Evolutionary conservation across 2,113 vertebrate species (phyloP).

Genomic region (Myodes glareolus): DNA sequence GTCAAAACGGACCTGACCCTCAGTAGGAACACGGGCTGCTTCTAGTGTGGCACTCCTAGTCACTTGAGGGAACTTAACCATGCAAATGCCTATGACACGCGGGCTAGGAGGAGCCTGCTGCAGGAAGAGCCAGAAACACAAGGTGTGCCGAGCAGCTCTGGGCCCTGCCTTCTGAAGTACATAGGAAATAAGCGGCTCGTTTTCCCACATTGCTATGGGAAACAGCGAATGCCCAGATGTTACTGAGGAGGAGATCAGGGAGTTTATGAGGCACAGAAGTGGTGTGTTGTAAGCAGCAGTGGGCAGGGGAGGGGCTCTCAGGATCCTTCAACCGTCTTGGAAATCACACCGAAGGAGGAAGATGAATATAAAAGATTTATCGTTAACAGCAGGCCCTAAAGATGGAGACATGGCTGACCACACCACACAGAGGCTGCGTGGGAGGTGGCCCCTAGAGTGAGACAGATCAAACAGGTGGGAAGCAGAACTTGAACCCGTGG

Average conservation of each 20-base stretch:
- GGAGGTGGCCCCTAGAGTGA: background rate
- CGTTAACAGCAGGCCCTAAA: background rate
- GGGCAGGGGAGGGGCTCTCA: background rate
- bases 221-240: background rate
- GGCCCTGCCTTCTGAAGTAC: background rate
- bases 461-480: background rate
- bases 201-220: background rate
- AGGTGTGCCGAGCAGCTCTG: accelerated
- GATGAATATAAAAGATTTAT: no score
- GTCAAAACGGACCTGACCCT: background rate
- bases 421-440: background rate
- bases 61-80: background rate
- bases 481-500: background rate
- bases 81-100: background rate
- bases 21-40: background rate
- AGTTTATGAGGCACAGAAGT: background rate
- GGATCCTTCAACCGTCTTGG: background rate
- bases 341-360: background rate
- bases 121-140: background rate
- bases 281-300: background rate
- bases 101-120: background rate
- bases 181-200: background rate
- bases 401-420: no score
- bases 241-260: background rate
- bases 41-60: background rate